phyloP scores from a whole-genome alignment of 2,888 invertebrate genomes.

The Sinentomon sp. region DNA sequence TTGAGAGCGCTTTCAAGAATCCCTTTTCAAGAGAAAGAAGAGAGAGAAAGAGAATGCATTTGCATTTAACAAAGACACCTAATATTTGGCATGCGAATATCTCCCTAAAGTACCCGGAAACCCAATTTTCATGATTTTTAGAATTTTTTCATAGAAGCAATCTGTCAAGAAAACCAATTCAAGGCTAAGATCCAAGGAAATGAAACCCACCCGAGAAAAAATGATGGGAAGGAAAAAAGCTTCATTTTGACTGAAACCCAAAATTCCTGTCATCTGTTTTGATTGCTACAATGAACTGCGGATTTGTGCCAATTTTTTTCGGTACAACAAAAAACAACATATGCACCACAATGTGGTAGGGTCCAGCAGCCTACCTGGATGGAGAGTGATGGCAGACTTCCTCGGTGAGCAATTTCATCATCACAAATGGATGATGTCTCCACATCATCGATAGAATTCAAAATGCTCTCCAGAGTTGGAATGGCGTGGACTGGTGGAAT shows the following conservation, averaged over 20 bases:
- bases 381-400: no score
- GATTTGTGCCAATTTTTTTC: no score
- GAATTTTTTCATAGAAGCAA: slow-evolving; percentile 11
- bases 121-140: slow-evolving; percentile 13
- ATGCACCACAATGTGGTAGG: no score
- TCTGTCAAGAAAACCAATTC: not conserved
- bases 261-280: no score
- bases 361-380: no score
- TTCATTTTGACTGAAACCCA: slow-evolving; percentile 1
- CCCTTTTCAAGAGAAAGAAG: no score
- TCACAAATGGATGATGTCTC: slow-evolving; percentile 19
- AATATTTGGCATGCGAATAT: slow-evolving; percentile 5
- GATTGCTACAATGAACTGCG: no score
- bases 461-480: slow-evolving; percentile 50
- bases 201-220: not conserved
- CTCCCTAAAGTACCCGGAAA: slow-evolving; percentile 6
- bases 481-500: slow-evolving; percentile 43
- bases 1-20: no score
- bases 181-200: not conserved
- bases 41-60: no score
- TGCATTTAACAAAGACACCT: no score
- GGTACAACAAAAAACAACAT: no score
- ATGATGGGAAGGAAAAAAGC: not conserved
- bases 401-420: slow-evolving; percentile 18
- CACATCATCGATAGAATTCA: slow-evolving; percentile 31